These are phyloP conservation scores for Atrichornis clamosus DNA, from an alignment of 2,113 vertebrate genomes.

Conservation along the genomic window DNA sequence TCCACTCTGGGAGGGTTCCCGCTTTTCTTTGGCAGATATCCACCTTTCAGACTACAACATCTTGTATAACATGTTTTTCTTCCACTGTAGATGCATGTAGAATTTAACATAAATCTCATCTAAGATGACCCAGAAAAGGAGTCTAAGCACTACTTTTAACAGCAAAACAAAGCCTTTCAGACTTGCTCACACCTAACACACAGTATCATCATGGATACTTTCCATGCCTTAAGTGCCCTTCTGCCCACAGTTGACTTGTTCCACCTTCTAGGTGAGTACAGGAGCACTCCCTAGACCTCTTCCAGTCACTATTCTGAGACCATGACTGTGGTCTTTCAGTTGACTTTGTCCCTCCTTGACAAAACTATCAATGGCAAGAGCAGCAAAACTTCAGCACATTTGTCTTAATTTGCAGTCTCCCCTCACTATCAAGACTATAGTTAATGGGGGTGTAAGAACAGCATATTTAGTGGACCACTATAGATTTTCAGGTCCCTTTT, in stretches of 20 bases:
- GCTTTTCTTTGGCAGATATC: too few species aligned
- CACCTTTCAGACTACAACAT: too few species aligned
- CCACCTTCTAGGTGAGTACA: not conserved
- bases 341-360: not conserved
- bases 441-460: not conserved
- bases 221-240: not conserved
- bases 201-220: fast-evolving
- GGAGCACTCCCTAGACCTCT: not conserved
- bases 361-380: not conserved
- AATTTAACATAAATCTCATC: not conserved
- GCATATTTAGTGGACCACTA: not conserved
- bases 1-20: too few species aligned
- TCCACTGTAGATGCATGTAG: not conserved
- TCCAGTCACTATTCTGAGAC: not conserved
- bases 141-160: not conserved
- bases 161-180: not conserved
- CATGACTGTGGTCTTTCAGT: not conserved
- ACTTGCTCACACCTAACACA: not conserved
- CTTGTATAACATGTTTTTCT: not conserved
- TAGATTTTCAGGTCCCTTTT: not conserved
- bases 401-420: not conserved
- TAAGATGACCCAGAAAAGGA: not conserved
- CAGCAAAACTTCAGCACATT: not conserved
- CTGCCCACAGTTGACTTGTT: not conserved
- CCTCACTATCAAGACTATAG: not conserved